Conservation (phyloP, 2,113 vertebrate species). For the Tonatia bakeri region DNA sequence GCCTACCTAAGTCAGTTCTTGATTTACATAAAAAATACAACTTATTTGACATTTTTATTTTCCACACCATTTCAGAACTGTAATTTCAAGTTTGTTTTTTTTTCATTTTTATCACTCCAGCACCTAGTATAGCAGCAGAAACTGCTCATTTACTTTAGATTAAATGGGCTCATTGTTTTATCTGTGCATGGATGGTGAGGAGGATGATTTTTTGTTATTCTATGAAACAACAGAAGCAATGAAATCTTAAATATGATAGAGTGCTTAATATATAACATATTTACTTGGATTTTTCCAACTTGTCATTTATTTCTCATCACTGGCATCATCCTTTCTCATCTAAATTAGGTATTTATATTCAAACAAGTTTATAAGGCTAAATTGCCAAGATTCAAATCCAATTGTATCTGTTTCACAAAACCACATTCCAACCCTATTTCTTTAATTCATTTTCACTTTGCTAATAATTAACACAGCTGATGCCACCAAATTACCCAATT, state of each 20-base stretch:
- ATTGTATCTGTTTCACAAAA: not conserved
- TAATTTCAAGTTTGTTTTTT: not conserved
- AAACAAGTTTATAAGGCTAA: not conserved
- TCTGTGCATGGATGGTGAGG: not conserved
- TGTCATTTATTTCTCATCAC: not conserved
- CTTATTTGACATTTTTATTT: not conserved
- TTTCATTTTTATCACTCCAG: not conserved
- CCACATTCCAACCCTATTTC: not conserved
- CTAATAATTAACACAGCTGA: not conserved
- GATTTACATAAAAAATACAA: not conserved
- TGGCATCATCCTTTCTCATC: not conserved
- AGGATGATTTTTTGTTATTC: not conserved
- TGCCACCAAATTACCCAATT: not conserved
- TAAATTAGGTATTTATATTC: not conserved
- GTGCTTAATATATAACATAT: not conserved
- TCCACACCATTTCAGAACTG: not conserved
- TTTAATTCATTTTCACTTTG: not conserved
- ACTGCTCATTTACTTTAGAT: not conserved
- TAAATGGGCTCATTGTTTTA: not conserved
- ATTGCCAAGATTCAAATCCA: not conserved
- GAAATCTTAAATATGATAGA: not conserved
- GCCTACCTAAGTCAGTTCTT: not conserved
- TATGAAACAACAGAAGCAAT: not conserved
- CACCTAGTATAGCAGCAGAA: not conserved
- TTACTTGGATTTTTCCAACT: not conserved